Evolutionary conservation across 2,113 vertebrate genomes (phyloP).

Genomic region (Ahaetulla prasina): DNA sequence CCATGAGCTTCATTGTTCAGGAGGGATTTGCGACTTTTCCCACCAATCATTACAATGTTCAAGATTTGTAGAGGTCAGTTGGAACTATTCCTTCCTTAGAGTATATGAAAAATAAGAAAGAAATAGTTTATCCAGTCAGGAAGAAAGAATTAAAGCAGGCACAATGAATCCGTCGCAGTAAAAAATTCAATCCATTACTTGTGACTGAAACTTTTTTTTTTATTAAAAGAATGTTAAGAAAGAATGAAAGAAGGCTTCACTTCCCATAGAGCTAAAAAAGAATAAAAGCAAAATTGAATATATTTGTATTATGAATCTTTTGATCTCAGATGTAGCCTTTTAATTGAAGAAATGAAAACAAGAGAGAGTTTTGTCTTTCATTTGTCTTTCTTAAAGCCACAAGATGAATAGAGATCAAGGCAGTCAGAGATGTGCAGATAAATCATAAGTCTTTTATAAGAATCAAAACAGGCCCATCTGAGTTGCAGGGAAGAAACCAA

Average conservation of each 20-base stretch:
- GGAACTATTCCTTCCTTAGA: not conserved
- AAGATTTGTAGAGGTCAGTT: not conserved
- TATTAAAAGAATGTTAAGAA: slow-evolving; percentile 35
- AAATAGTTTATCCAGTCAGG: slow-evolving; percentile 10
- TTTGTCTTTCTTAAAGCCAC: slow-evolving; percentile 46
- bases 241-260: not conserved
- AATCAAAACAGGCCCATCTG: not conserved
- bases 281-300: slow-evolving; percentile 9
- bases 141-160: slow-evolving; percentile 40
- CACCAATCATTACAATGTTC: not conserved
- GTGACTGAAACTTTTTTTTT: slow-evolving; percentile 39
- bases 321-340: slow-evolving; percentile 44
- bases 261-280: slow-evolving; percentile 46
- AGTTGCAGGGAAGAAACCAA: not conserved
- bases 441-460: slow-evolving; percentile 21
- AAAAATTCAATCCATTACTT: slow-evolving; percentile 44
- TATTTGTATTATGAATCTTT: slow-evolving; percentile 51
- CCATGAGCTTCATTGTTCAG: not conserved
- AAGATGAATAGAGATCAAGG: slow-evolving; percentile 47
- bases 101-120: not conserved
- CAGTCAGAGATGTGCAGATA: slow-evolving; percentile 47
- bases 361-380: slow-evolving; percentile 4
- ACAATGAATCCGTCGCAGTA: slow-evolving; percentile 27
- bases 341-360: slow-evolving; percentile 55
- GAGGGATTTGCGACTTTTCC: not conserved